Conservation (phyloP, 2,888 invertebrate genomes). For the Protonemura montana region DNA sequence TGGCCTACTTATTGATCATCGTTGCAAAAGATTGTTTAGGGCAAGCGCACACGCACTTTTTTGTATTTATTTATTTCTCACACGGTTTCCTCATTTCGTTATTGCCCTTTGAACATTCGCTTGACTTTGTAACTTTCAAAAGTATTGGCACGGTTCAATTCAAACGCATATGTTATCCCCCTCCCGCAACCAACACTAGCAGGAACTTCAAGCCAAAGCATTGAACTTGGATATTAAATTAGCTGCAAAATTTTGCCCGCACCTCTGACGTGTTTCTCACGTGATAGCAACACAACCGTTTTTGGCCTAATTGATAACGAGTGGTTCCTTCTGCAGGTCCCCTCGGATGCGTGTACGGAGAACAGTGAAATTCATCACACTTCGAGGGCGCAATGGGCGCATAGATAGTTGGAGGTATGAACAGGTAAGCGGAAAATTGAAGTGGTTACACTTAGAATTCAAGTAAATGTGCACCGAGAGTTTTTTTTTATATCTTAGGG, state of each 20-base stretch:
- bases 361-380: neutral
- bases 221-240: neutral
- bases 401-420: too few relatives aligned
- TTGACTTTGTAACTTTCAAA: neutral
- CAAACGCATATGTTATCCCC: neutral
- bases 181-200: too few relatives aligned
- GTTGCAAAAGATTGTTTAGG: neutral
- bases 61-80: neutral
- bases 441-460: too few relatives aligned
- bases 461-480: too few relatives aligned
- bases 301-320: neutral
- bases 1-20: neutral
- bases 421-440: neutral
- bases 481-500: too few relatives aligned
- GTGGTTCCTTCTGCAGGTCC: neutral
- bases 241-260: neutral
- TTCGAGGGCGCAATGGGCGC: too few relatives aligned
- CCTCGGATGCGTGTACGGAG: neutral
- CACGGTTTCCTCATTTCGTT: conserved; percentile 1
- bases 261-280: too few relatives aligned
- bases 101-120: neutral
- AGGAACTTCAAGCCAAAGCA: neutral
- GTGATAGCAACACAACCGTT: too few relatives aligned
- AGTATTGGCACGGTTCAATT: neutral
- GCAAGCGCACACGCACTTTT: neutral